Percentiles rank a stretch among this genome's conserved stretches.
phyloP scores from a whole-genome alignment of 1,140 invertebrate species.

The Drosophila sturtevanti region DNA sequence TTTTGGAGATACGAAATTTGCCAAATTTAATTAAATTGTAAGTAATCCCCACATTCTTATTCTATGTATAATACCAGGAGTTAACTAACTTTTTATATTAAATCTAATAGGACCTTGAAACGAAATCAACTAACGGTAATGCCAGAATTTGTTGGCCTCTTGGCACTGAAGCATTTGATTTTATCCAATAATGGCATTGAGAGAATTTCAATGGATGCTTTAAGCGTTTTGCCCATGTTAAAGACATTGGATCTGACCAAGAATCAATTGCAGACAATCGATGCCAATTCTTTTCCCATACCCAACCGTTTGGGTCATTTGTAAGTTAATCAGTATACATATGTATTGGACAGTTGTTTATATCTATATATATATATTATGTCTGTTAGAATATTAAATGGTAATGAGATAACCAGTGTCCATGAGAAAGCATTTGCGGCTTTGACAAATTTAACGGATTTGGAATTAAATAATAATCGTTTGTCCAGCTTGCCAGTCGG shows the following conservation, averaged over 20 bases:
- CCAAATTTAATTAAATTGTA: constrained; percentile 79
- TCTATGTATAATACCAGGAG: no score
- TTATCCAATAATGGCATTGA: constrained; percentile 87
- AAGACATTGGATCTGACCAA: constrained; percentile 86
- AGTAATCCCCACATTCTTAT: constrained; percentile 34
- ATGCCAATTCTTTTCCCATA: constrained; percentile 83
- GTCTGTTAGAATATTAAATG: constrained; percentile 88
- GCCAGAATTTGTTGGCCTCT: constrained; percentile 68
- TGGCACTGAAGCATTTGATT: constrained; percentile 83
- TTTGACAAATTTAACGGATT: constrained; percentile 88
- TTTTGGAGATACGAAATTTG: constrained; percentile 83
- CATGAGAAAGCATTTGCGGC: constrained; percentile 88
- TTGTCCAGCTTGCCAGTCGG: constrained; percentile 88
- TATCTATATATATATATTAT: not conserved
- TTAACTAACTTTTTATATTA: not conserved
- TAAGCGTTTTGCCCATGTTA: constrained; percentile 86
- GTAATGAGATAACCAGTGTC: constrained; percentile 88
- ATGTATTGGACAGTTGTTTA: not conserved
- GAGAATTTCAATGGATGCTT: constrained; percentile 85
- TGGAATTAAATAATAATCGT: constrained; percentile 92
- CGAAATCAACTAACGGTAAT: constrained; percentile 72
- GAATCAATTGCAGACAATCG: constrained; percentile 86
- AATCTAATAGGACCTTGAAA: constrained; percentile 55
- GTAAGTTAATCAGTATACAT: constrained; percentile 74
- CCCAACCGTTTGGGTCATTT: constrained; percentile 83